Percentiles rank a stretch among this genome's conserved stretches.
These are phyloP conservation scores for Actinemys pallida DNA, from an alignment of 2,113 vertebrate genomes.

Conservation along the genomic window DNA sequence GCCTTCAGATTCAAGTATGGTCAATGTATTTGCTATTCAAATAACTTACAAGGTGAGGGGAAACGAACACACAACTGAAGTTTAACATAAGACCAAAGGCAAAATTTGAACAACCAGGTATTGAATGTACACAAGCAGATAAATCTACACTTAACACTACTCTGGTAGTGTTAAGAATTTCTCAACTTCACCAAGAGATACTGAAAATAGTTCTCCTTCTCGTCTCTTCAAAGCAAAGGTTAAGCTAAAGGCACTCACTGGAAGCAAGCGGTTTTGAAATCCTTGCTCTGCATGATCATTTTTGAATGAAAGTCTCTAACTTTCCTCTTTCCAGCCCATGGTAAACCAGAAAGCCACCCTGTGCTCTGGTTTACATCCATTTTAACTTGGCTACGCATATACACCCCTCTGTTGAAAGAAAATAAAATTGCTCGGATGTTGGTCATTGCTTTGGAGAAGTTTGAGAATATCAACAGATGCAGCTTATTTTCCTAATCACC, in stretches of 20 bases:
- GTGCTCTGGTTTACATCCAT: not conserved
- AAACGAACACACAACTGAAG: not conserved
- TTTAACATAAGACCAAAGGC: not conserved
- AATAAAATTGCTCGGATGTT: not conserved
- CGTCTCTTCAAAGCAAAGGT: not conserved
- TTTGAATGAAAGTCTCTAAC: not conserved
- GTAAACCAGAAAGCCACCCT: not conserved
- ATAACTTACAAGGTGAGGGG: not conserved
- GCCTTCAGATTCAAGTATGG: not conserved
- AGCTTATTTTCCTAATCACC: constrained; percentile 26
- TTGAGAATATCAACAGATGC: accelerated
- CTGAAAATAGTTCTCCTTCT: not conserved
- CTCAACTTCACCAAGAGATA: not conserved
- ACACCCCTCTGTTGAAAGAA: not conserved
- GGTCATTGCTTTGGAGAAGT: not conserved
- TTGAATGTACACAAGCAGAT: not conserved
- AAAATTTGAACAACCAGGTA: not conserved
- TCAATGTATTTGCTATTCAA: not conserved
- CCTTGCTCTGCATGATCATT: not conserved
- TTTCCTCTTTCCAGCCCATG: not conserved
- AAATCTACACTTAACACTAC: not conserved
- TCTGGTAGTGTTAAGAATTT: not conserved
- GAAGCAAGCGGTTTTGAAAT: not conserved
- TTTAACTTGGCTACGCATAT: not conserved
- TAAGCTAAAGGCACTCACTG: not conserved